phyloP scores from a whole-genome alignment of 2,888 invertebrate species.

The Oligia strigilis region DNA sequence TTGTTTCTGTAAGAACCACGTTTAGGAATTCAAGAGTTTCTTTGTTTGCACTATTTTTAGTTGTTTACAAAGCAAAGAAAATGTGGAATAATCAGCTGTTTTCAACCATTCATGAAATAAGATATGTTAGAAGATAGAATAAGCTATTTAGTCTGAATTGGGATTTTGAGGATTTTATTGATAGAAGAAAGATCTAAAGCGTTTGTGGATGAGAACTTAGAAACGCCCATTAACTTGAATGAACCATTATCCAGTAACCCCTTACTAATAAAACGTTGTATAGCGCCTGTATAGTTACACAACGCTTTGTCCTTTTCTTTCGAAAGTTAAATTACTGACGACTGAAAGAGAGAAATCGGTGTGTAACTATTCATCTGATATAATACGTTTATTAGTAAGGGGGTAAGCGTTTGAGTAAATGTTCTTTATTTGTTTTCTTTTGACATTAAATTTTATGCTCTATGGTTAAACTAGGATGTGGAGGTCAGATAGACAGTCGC shows the following conservation, averaged over 20 bases:
- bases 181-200: neutral
- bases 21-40: slow-evolving; percentile 33
- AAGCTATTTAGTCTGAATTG: slow-evolving; percentile 17
- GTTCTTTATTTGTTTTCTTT: neutral
- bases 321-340: no score
- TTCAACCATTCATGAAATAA: slow-evolving; percentile 8
- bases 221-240: no score
- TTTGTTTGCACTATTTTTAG: slow-evolving; percentile 31
- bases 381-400: no score
- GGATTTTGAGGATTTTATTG: neutral
- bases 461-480: no score
- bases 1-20: slow-evolving; percentile 52
- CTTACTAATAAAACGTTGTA: no score
- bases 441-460: neutral
- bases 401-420: neutral
- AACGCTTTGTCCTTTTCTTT: no score
- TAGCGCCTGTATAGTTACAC: no score
- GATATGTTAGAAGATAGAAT: slow-evolving; percentile 16
- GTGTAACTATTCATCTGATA: no score
- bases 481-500: no score
- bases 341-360: no score
- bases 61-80: neutral
- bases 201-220: neutral
- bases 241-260: neutral
- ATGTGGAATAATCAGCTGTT: neutral